Evolutionary conservation across 2,888 invertebrate species (phyloP).

Genomic region (Ornithoptera priamus): DNA sequence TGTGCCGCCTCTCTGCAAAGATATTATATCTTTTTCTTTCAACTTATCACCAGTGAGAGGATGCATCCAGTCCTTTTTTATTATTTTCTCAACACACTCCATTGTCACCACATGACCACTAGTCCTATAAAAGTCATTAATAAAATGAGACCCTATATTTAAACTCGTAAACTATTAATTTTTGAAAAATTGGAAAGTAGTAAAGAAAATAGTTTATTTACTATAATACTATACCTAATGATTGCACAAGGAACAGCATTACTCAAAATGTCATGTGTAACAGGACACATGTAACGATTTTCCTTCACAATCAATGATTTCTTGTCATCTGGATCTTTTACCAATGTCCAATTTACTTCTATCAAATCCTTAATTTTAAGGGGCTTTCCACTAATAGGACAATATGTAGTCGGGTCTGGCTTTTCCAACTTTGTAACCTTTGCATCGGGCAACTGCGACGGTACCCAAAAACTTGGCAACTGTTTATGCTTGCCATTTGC

Average conservation of each 20-base stretch:
- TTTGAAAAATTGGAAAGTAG: too few relatives aligned
- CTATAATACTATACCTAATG: constrained; percentile 73
- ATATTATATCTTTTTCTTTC: constrained; percentile 94
- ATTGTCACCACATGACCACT: constrained; percentile 97
- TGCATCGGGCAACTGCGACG: constrained; percentile 94
- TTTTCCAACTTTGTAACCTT: constrained; percentile 80
- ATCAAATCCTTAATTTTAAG: constrained; percentile 95
- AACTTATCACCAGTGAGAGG: constrained; percentile 92
- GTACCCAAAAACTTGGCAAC: constrained; percentile 98
- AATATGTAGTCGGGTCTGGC: constrained; percentile 67
- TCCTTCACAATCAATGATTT: constrained; percentile 92
- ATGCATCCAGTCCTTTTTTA: constrained; percentile 98
- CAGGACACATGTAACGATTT: constrained; percentile 97
- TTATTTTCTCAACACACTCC: constrained; percentile 97
- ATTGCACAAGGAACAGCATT: constrained; percentile 97
- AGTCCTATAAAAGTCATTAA: constrained; percentile 49
- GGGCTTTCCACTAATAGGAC: constrained; percentile 82
- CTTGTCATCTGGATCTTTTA: constrained; percentile 92
- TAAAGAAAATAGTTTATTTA: background rate
- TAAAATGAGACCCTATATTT: background rate
- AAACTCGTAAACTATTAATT: too few relatives aligned
- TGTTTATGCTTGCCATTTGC: constrained; percentile 87
- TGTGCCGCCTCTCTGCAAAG: constrained; percentile 95
- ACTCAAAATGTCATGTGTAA: constrained; percentile 96
- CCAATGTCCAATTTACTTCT: constrained; percentile 93